These are phyloP conservation scores for Netelia fuscicornis DNA, from an alignment of 2,888 invertebrate species.

Conservation along the genomic window DNA sequence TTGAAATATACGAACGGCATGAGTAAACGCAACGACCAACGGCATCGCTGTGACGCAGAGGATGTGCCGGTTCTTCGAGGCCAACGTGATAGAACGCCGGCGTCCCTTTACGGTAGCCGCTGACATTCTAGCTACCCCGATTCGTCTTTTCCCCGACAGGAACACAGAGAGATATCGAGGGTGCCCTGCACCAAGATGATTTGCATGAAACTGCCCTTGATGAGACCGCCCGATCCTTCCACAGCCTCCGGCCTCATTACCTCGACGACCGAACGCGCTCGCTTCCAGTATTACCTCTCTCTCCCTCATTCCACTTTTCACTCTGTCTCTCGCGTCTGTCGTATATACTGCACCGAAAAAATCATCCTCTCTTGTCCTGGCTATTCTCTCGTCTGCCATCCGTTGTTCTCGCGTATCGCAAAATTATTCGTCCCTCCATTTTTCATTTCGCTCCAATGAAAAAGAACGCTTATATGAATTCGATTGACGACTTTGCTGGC, in stretches of 20 bases:
- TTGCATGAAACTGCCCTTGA: constrained; percentile 78
- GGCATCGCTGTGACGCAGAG: constrained; percentile 39
- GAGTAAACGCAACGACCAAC: constrained; percentile 35
- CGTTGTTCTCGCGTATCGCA: constrained; percentile 64
- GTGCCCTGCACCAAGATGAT: constrained; percentile 70
- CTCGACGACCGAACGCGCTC: constrained; percentile 46
- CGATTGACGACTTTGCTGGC: constrained; percentile 49
- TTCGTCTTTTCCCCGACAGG: constrained; percentile 60
- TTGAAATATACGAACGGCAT: constrained; percentile 38
- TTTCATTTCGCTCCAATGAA: constrained; percentile 50
- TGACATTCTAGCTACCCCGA: constrained; percentile 63
- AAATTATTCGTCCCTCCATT: constrained; percentile 65
- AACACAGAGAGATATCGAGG: constrained; percentile 49
- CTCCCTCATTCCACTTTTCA: constrained; percentile 52
- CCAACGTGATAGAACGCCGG: constrained; percentile 47
- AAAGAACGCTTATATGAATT: constrained; percentile 58
- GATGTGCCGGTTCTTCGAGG: constrained; percentile 42
- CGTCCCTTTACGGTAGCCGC: constrained; percentile 69
- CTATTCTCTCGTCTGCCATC: constrained; percentile 65
- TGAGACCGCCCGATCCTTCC: constrained; percentile 70
- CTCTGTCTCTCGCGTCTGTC: constrained; percentile 46
- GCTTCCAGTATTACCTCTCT: constrained; percentile 55
- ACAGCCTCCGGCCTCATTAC: constrained; percentile 76
- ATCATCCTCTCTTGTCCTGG: constrained; percentile 42
- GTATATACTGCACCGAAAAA: constrained; percentile 46